Conservation (phyloP, 2,113 vertebrate species). For the Plecturocebus donacophilus region DNA sequence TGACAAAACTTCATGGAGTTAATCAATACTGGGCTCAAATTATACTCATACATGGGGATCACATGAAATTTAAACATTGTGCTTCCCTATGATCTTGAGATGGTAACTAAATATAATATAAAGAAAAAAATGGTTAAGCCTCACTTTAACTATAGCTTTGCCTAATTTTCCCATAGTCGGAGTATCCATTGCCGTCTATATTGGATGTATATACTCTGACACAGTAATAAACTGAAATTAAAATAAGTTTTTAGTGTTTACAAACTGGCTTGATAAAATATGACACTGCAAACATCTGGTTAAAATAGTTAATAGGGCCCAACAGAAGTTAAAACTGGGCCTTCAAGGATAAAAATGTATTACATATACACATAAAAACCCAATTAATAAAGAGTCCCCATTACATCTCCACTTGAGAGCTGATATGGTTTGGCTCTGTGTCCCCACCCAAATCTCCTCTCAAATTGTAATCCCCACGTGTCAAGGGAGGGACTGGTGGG, state of each 20-base stretch:
- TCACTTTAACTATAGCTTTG: not conserved
- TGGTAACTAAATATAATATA: not conserved
- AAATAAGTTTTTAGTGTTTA: not conserved
- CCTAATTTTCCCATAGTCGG: not conserved
- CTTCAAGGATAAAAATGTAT: not conserved
- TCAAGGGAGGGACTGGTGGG: too few relatives aligned
- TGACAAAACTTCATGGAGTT: not conserved
- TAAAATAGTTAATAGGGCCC: not conserved
- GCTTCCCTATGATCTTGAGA: not conserved
- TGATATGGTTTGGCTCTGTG: too few relatives aligned
- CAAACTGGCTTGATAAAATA: not conserved
- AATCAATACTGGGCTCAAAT: not conserved
- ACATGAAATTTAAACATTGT: not conserved
- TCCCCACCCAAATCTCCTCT: too few relatives aligned
- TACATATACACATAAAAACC: not conserved
- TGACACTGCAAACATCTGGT: too few relatives aligned
- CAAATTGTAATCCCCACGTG: too few relatives aligned
- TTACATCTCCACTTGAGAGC: not conserved
- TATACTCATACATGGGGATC: not conserved
- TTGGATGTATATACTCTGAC: not conserved
- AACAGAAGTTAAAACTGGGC: not conserved
- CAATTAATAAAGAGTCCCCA: not conserved
- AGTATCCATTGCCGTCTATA: too few relatives aligned
- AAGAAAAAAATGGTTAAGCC: not conserved
- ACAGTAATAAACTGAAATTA: not conserved